phyloP scores from a whole-genome alignment of 2,888 invertebrate species.

The Caenorhabditis doughertyi region DNA sequence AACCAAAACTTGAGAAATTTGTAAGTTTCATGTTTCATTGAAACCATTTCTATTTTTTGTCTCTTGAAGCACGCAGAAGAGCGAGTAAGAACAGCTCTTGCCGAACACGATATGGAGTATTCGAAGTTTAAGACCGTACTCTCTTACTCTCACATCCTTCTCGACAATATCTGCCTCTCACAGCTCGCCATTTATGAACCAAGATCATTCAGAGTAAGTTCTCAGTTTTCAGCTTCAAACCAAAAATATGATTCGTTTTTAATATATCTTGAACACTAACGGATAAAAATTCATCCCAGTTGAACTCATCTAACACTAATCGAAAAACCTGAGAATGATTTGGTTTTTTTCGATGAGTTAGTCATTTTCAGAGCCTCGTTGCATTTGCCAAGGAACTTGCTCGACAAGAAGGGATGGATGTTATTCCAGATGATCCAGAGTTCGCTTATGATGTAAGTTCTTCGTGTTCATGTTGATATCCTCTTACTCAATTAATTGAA shows the following conservation, averaged over 20 bases:
- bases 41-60: not conserved
- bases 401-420: constrained; percentile 72
- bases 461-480: not conserved
- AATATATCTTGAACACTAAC: too few relatives aligned
- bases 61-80: constrained; percentile 75
- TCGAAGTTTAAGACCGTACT: constrained; percentile 77
- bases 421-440: constrained; percentile 72
- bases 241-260: not conserved
- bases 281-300: too few relatives aligned
- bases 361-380: constrained; percentile 75
- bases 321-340: too few relatives aligned
- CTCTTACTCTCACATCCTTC: constrained; percentile 77
- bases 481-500: constrained; percentile 7
- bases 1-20: constrained; percentile 71
- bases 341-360: not conserved
- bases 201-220: constrained; percentile 77
- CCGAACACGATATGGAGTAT: constrained; percentile 78
- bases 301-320: too few relatives aligned
- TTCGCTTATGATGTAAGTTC: constrained; percentile 70
- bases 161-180: constrained; percentile 78
- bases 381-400: constrained; percentile 77
- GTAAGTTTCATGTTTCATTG: constrained; percentile 58
- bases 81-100: constrained; percentile 77
- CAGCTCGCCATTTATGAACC: constrained; percentile 82
- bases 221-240: not conserved